Conservation (phyloP, 2,113 vertebrate species). For the Felis catus region DNA sequence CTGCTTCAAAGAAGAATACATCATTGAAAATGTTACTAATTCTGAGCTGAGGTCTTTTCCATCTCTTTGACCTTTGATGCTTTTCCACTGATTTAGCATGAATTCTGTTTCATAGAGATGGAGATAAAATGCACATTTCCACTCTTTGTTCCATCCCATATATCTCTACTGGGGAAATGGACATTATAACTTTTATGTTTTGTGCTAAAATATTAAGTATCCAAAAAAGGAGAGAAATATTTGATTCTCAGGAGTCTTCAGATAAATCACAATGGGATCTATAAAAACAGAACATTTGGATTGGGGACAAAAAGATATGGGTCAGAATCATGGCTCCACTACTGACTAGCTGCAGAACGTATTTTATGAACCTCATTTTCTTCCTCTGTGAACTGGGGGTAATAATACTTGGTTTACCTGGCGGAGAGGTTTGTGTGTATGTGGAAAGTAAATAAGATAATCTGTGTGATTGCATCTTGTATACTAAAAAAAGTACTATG, state of each 20-base stretch:
- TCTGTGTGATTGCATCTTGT: background rate
- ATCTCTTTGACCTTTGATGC: conserved; percentile 56
- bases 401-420: background rate
- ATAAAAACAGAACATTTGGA: background rate
- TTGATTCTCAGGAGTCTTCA: conserved; percentile 17
- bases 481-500: background rate
- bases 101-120: background rate
- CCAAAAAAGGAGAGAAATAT: background rate
- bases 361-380: background rate
- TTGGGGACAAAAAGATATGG: background rate
- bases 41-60: conserved; percentile 49
- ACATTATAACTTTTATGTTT: conserved; percentile 51
- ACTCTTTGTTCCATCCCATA: background rate
- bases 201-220: conserved; percentile 38
- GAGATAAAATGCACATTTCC: conserved; percentile 48
- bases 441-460: background rate
- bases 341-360: background rate
- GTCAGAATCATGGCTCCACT: background rate
- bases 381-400: background rate
- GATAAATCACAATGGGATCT: background rate
- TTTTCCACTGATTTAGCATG: conserved; percentile 53
- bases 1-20: conserved; percentile 53
- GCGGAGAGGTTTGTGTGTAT: background rate
- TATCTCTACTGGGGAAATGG: background rate
- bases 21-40: conserved; percentile 56